Conservation (phyloP, 2,797 vertebrate species). For the Peromyscus eremicus region DNA sequence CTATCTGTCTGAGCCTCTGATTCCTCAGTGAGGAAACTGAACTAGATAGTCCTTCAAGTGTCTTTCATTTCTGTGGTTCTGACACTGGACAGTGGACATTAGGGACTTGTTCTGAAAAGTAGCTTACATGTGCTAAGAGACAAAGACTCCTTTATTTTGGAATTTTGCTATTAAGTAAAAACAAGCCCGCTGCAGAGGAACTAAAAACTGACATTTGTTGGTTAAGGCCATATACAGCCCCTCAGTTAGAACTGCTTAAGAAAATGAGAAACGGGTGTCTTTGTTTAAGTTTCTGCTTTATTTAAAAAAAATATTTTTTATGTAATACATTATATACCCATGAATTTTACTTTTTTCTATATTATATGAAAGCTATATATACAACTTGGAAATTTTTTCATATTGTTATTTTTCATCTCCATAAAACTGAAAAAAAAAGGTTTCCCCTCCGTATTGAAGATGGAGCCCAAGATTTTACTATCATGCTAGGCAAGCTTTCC, state of each 20-base stretch:
- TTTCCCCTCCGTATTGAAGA: neutral
- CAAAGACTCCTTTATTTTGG: slow-evolving; percentile 46
- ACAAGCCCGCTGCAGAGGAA: neutral
- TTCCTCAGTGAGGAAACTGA: slow-evolving; percentile 47
- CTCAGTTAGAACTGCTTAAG: slow-evolving; percentile 50
- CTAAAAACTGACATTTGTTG: slow-evolving; percentile 35
- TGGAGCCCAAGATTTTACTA: neutral
- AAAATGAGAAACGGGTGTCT: slow-evolving; percentile 58
- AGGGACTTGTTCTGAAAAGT: slow-evolving; percentile 61
- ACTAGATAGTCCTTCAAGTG: slow-evolving; percentile 9
- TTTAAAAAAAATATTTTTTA: slow-evolving; percentile 57
- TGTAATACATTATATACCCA: neutral
- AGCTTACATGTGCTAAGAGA: slow-evolving; percentile 46
- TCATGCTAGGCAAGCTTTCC: neutral
- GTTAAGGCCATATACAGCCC: slow-evolving; percentile 50
- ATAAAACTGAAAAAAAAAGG: slow-evolving; percentile 55
- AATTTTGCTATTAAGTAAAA: slow-evolving; percentile 63
- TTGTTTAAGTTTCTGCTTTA: slow-evolving; percentile 34
- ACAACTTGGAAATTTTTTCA: slow-evolving; percentile 42
- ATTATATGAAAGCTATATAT: neutral
- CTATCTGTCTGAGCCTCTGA: neutral
- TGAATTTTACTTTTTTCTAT: neutral
- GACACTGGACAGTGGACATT: slow-evolving; percentile 1
- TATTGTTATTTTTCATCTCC: slow-evolving; percentile 67
- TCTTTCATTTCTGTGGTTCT: slow-evolving; percentile 47